Percentiles rank a stretch among this genome's conserved stretches.
Conservation (phyloP, 1,140 invertebrate genomes). For the Sesamia nonagrioides region DNA sequence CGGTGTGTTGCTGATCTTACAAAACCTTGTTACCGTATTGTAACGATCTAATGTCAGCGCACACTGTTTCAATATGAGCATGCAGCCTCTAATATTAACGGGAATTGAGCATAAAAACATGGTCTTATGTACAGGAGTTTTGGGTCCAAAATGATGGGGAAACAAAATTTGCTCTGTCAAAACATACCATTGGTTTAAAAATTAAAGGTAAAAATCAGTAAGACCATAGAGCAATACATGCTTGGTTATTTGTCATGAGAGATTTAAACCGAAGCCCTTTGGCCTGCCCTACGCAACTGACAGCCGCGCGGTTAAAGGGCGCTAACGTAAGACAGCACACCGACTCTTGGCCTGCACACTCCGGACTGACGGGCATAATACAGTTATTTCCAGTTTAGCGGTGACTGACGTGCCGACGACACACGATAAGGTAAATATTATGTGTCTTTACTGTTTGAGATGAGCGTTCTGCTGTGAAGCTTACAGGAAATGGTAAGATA, state of each 20-base stretch:
- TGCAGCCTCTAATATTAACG: slow-evolving; percentile 78
- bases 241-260: slow-evolving; percentile 86
- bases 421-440: slow-evolving; percentile 74
- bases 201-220: slow-evolving; percentile 40
- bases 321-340: slow-evolving; percentile 75
- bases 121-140: slow-evolving; percentile 54
- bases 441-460: slow-evolving; percentile 38
- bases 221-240: slow-evolving; percentile 77
- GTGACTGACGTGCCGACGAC: slow-evolving; percentile 42
- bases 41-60: slow-evolving; percentile 74
- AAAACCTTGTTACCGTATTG: slow-evolving; percentile 50
- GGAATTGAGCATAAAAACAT: slow-evolving; percentile 43
- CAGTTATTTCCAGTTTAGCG: slow-evolving; percentile 81
- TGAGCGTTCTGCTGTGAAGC: slow-evolving; percentile 18
- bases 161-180: not conserved
- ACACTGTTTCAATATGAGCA: slow-evolving; percentile 81
- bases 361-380: slow-evolving; percentile 85
- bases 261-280: slow-evolving; percentile 77
- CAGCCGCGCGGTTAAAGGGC: slow-evolving; percentile 65
- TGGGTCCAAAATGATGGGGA: slow-evolving; percentile 3
- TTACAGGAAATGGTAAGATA: not conserved
- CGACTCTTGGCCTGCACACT: slow-evolving; percentile 84
- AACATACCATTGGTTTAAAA: slow-evolving; percentile 14
- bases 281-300: slow-evolving; percentile 80
- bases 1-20: slow-evolving; percentile 83